These are phyloP conservation scores for Macroramphosus scolopax DNA, from an alignment of 2,797 vertebrate genomes.

Conservation along the genomic window DNA sequence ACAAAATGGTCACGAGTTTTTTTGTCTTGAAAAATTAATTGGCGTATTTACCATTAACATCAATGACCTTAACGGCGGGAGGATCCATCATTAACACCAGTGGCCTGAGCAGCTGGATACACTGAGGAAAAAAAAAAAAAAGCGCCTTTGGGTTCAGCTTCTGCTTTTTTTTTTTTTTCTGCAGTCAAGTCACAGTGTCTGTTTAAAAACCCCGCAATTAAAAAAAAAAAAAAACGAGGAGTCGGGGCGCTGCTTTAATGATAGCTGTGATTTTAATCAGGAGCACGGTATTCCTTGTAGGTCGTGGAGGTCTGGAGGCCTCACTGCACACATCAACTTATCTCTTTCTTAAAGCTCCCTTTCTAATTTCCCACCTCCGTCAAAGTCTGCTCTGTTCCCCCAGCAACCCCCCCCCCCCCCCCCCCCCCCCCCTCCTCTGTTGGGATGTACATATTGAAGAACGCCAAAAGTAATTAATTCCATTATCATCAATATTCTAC, in stretches of 20 bases:
- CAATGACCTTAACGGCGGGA: slow-evolving; percentile 52
- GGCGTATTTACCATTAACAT: slow-evolving; percentile 63
- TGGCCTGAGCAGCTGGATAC: slow-evolving; percentile 51
- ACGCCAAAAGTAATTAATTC: slow-evolving; percentile 77
- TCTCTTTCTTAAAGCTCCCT: slow-evolving; percentile 75
- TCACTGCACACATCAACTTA: slow-evolving; percentile 75
- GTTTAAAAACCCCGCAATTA: slow-evolving; percentile 71
- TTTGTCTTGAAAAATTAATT: slow-evolving; percentile 53
- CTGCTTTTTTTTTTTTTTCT: slow-evolving; percentile 42
- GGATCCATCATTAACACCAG: slow-evolving; percentile 58
- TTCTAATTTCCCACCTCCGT: slow-evolving; percentile 80
- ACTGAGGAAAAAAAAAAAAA: slow-evolving; percentile 19
- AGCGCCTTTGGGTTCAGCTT: slow-evolving; percentile 42
- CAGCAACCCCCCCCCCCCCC: slow-evolving; percentile 22
- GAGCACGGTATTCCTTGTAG: slow-evolving; percentile 65
- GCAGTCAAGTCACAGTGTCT: slow-evolving; percentile 65
- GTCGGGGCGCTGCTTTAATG: slow-evolving; percentile 66
- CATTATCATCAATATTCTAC: slow-evolving; percentile 77
- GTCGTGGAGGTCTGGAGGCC: slow-evolving; percentile 74
- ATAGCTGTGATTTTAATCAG: slow-evolving; percentile 80
- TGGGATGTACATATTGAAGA: slow-evolving; percentile 60
- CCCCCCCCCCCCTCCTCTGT: slow-evolving; percentile 25
- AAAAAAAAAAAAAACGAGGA: slow-evolving; percentile 68
- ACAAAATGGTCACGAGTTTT: slow-evolving; percentile 34
- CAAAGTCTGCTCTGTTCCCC: slow-evolving; percentile 66